A percentile compares a stretch with the other conserved stretches of the same genome.
phyloP scores from a whole-genome alignment of 2,113 vertebrate genomes.

The Petaurus breviceps region DNA sequence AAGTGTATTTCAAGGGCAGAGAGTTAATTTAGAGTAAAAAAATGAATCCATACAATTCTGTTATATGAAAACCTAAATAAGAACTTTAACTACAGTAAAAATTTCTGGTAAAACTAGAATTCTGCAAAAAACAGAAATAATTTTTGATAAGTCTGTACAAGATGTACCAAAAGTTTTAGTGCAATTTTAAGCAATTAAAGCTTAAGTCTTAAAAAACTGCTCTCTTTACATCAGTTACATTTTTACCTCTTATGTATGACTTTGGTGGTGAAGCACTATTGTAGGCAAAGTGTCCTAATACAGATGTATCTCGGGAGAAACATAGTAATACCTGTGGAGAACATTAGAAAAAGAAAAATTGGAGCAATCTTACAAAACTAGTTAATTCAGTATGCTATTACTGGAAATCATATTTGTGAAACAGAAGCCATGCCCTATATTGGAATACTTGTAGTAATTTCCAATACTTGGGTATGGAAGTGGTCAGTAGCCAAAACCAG shows the following conservation, averaged over 20 bases:
- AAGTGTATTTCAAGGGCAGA: neutral
- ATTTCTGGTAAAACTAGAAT: neutral
- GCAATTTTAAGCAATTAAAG: neutral
- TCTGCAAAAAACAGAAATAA: conserved; percentile 33
- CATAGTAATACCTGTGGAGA: conserved; percentile 92
- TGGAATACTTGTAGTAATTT: neutral
- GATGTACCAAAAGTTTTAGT: neutral
- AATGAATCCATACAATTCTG: neutral
- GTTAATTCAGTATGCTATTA: neutral
- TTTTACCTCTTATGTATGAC: conserved; percentile 93
- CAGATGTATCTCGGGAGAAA: conserved; percentile 95
- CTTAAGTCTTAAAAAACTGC: neutral
- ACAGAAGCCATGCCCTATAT: conserved; percentile 27
- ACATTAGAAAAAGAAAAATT: conserved; percentile 57
- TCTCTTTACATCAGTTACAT: conserved; percentile 51
- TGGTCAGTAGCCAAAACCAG: neutral
- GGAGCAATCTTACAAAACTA: conserved; percentile 39
- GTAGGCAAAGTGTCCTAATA: conserved; percentile 94
- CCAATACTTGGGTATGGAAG: neutral
- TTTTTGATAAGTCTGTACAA: conserved; percentile 12
- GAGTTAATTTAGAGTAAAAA: neutral
- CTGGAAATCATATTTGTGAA: neutral
- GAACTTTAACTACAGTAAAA: conserved; percentile 30
- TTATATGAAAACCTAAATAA: neutral
- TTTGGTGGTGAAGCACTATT: conserved; percentile 96